Percentiles rank a stretch among this genome's conserved stretches.
Conservation (phyloP, 2,888 invertebrate genomes). For the Drosophila mimica region DNA sequence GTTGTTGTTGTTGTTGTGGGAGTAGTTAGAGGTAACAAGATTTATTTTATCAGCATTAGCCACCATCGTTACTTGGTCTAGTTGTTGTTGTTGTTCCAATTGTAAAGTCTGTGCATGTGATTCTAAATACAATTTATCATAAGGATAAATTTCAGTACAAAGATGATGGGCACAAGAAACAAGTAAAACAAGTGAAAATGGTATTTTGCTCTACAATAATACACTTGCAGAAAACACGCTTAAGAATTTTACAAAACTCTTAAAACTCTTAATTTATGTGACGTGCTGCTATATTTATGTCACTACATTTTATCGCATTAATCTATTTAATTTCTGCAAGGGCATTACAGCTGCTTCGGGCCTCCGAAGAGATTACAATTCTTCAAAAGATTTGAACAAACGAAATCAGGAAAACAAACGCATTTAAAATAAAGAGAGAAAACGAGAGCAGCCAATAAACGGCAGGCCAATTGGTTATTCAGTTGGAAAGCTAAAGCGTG, state of each 20-base stretch:
- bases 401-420: constrained; percentile 15
- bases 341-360: constrained; percentile 33
- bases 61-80: constrained; percentile 86
- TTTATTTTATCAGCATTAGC: constrained; percentile 85
- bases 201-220: constrained; percentile 17
- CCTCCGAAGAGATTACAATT: constrained; percentile 27
- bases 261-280: neutral
- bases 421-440: constrained; percentile 37
- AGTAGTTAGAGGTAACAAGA: constrained; percentile 85
- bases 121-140: constrained; percentile 85
- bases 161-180: constrained; percentile 63
- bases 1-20: constrained; percentile 63
- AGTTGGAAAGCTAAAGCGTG: constrained; percentile 57
- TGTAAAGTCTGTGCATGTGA: constrained; percentile 86
- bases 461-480: constrained; percentile 61
- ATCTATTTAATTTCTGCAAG: constrained; percentile 36
- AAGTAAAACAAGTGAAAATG: constrained; percentile 37
- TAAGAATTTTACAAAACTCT: neutral
- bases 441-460: constrained; percentile 70
- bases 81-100: constrained; percentile 84
- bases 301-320: neutral
- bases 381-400: constrained; percentile 9
- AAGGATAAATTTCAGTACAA: constrained; percentile 77
- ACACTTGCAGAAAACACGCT: constrained; percentile 25
- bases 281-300: neutral